Evolutionary conservation across 2,113 vertebrate species (phyloP).

Genomic region (Chunga burmeisteri): DNA sequence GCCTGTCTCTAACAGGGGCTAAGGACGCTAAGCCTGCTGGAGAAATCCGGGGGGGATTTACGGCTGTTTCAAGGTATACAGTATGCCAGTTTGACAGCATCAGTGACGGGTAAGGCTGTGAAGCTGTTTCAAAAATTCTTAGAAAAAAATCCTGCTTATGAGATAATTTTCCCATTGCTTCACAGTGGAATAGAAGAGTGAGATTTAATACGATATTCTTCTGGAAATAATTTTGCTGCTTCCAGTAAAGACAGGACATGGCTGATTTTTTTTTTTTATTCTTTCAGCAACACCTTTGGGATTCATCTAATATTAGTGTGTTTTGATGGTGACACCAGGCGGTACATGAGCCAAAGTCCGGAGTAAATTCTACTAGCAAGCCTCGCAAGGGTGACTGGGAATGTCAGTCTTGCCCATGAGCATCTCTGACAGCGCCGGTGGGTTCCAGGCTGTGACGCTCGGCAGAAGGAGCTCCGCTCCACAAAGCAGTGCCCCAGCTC

Average conservation of each 20-base stretch:
- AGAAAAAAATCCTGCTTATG: not conserved
- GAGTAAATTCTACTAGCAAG: not conserved
- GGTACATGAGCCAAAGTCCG: not conserved
- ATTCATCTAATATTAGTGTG: not conserved
- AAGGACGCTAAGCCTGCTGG: constrained; percentile 25
- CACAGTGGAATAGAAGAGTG: not conserved
- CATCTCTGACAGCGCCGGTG: not conserved
- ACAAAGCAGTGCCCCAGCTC: not conserved
- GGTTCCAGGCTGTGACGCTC: not conserved
- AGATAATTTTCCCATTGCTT: not conserved
- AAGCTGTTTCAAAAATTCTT: constrained; percentile 10
- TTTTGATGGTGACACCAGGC: not conserved
- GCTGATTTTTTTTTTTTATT: not conserved
- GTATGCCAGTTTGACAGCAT: not conserved
- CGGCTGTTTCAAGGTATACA: not conserved
- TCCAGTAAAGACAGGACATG: not conserved
- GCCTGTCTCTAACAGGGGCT: not conserved
- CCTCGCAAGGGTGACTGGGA: not conserved
- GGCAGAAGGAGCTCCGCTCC: not conserved
- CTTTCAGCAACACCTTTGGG: not conserved
- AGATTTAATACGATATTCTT: not conserved
- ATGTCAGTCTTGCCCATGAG: not conserved
- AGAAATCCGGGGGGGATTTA: constrained; percentile 36
- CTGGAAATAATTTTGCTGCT: not conserved
- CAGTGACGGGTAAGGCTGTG: not conserved